Conservation (phyloP, 1,140 invertebrate species). For the Protaetia brevitarsis region DNA sequence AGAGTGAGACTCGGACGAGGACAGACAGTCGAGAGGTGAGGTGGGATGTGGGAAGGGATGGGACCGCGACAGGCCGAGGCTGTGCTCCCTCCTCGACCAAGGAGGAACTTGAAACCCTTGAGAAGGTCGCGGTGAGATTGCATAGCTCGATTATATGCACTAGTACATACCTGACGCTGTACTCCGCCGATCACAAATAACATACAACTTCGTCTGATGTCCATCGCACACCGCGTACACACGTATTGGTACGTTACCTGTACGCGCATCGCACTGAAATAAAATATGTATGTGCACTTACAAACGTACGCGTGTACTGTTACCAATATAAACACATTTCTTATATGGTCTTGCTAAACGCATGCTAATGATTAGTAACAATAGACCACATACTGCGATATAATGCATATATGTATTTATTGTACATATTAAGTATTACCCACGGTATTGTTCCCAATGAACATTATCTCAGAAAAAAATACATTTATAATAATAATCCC, state of each 20-base stretch:
- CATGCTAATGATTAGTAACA: slow-evolving; percentile 9
- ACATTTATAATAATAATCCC: too few species aligned
- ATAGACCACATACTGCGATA: background rate
- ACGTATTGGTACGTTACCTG: background rate
- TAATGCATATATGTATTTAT: too few species aligned
- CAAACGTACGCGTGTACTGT: background rate
- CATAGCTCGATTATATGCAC: slow-evolving; percentile 26
- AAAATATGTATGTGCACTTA: background rate
- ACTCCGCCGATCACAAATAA: slow-evolving; percentile 17
- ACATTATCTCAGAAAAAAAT: too few species aligned
- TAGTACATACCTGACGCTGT: slow-evolving; percentile 21
- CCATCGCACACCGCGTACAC: background rate
- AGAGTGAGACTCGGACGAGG: slow-evolving; percentile 1
- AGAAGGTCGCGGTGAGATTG: slow-evolving; percentile 44
- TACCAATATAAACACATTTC: background rate
- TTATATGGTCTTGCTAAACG: background rate
- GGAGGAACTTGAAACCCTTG: slow-evolving; percentile 46
- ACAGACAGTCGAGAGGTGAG: slow-evolving; percentile 36
- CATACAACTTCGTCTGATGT: slow-evolving; percentile 13
- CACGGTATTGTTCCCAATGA: too few species aligned
- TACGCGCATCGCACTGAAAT: background rate
- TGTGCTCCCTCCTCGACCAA: slow-evolving; percentile 33
- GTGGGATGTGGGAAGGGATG: slow-evolving; percentile 25
- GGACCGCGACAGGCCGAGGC: slow-evolving; percentile 30
- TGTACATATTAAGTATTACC: too few species aligned